Evolutionary conservation across 2,888 invertebrate genomes (phyloP).

Genomic region (Automeris io): DNA sequence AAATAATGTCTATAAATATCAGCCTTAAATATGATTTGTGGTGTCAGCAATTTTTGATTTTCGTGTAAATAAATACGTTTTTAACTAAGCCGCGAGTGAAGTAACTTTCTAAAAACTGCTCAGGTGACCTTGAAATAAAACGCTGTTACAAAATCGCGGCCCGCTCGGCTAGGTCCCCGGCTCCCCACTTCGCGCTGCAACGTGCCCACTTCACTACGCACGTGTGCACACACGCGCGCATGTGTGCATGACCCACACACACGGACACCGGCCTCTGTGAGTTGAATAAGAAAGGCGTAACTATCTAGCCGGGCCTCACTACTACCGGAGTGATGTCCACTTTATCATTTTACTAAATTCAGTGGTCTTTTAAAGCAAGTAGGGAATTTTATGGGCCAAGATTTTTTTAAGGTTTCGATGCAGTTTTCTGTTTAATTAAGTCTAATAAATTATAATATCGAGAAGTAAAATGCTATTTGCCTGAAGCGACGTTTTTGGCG

Average conservation of each 20-base stretch:
- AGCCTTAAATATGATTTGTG: too few relatives aligned
- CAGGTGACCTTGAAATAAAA: constrained; percentile 76
- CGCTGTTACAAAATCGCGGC: constrained; percentile 73
- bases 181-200: constrained; percentile 42
- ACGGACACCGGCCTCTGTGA: constrained; percentile 24
- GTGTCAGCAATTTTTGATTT: constrained; percentile 14
- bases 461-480: too few relatives aligned
- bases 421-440: too few relatives aligned
- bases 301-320: constrained; percentile 49
- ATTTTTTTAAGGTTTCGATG: too few relatives aligned
- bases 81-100: constrained; percentile 59
- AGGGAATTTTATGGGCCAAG: too few relatives aligned
- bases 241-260: constrained; percentile 28
- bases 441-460: too few relatives aligned
- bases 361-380: too few relatives aligned
- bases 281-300: constrained; percentile 59
- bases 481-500: too few relatives aligned
- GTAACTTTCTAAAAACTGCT: constrained; percentile 77
- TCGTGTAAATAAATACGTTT: constrained; percentile 39
- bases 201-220: constrained; percentile 55
- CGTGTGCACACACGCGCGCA: constrained; percentile 31
- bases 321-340: too few relatives aligned
- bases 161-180: constrained; percentile 59
- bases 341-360: too few relatives aligned
- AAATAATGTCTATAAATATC: too few relatives aligned